Evolutionary conservation across 1,140 invertebrate genomes (phyloP).

Genomic region (Laodelphax striatellus): DNA sequence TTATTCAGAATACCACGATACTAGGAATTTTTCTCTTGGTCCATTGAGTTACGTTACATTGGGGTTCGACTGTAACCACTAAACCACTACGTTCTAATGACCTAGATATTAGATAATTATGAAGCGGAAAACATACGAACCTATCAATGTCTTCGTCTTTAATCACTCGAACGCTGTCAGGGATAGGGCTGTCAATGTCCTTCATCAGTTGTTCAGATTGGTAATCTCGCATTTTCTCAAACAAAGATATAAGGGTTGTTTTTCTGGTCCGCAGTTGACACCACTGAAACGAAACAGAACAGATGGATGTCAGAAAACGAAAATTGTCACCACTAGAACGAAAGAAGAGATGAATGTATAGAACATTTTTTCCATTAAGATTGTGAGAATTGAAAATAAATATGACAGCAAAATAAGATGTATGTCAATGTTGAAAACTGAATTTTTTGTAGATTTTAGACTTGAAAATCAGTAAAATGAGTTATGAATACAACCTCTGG

Average conservation of each 20-base stretch:
- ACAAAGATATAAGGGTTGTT: slow-evolving; percentile 64
- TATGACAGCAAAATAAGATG: too few species aligned
- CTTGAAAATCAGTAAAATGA: too few species aligned
- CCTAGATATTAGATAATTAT: neutral
- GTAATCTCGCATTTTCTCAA: slow-evolving; percentile 87
- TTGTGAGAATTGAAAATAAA: too few species aligned
- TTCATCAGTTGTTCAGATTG: slow-evolving; percentile 77
- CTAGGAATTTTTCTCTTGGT: neutral
- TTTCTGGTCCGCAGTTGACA: slow-evolving; percentile 85
- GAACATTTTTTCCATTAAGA: too few species aligned
- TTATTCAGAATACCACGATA: too few species aligned
- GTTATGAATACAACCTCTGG: too few species aligned
- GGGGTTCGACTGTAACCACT: neutral
- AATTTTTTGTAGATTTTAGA: too few species aligned
- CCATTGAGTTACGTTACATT: neutral
- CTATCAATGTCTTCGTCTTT: slow-evolving; percentile 80
- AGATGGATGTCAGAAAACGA: neutral
- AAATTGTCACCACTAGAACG: too few species aligned
- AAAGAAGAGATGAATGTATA: too few species aligned
- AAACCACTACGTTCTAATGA: too few species aligned
- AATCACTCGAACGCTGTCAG: slow-evolving; percentile 69
- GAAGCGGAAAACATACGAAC: slow-evolving; percentile 17
- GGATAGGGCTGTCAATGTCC: slow-evolving; percentile 70
- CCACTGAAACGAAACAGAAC: slow-evolving; percentile 47
- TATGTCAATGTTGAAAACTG: too few species aligned